Base-by-base conservation (phyloP, 2,888 invertebrate species). In the Sminthurinus aureus region DNA sequence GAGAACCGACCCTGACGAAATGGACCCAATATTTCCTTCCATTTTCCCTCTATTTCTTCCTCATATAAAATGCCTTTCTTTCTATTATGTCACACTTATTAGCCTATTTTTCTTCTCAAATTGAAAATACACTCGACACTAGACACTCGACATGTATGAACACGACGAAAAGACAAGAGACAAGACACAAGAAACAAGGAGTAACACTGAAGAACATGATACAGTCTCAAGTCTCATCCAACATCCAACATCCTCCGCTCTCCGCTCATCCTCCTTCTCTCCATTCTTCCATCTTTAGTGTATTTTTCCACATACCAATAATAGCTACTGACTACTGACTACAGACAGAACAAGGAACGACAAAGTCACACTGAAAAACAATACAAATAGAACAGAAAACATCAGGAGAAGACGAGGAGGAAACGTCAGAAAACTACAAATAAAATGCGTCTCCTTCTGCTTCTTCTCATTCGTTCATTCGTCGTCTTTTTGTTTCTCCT, bases 41-140 rank as follows among this genome's bases (percentile, higher is more conserved):
- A 74, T 74, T 81, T 81, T 83, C 76, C 71, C 24, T 66, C 74
- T 64, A 74, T 74, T 74, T 74, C 80, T 26, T 82, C 75, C 77
- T 75, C 76, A 82, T 81, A 83, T 84, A 83, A 85, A 83, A 85
- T 85, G 81, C 83, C 83, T 83, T 82, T 52, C 81, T 82, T 81
- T 85, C 85, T 77, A 84, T 87, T 86, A 86, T 87, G 86, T 87
- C 85, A 64, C 82, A 82, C 85, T 87, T 86, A 87, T 87, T 87
- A 86, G 85, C 86, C 85, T 86, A 86, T 87, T 87, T 87, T 86
- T 87, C 87, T 87, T 85, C 81, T 79, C 85, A 86, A 87, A 87
- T 87, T 87, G 87, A 87, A 87, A 87, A 85, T 85, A 87, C 81
- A 85, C 77, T 77, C 81, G 73, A 79, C 79, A 84, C n/a, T n/a